Evolutionary conservation across 2,888 invertebrate genomes (phyloP), one percentile per base, ranked within the genome.

Genomic region (Lysandra bellargus): DNA sequence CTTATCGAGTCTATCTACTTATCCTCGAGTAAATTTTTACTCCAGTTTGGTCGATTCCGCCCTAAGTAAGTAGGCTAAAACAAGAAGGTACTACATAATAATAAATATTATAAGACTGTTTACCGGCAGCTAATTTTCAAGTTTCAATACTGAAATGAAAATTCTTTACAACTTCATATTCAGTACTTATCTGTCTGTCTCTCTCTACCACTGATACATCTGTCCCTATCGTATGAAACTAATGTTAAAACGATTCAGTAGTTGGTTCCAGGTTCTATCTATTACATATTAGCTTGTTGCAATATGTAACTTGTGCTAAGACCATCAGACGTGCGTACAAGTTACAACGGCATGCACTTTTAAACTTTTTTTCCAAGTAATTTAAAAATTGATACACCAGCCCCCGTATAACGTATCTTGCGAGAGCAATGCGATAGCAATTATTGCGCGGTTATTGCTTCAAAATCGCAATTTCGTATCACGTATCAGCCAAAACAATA

Each of bases 161-260:
- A 30, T 64, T 64, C 2, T 64, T 64, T 64, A 9, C 64, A 64
- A 30, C 64, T 2, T 64, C 30, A 12, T 57, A 17, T 14, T 57
- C 9, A 30, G 9, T 12, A 30, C 3, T 64, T 64, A 30, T 64
- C 61, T 61, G 23, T 61, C 12, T 12, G 37, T 73, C 33, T 73
- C 37, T 40, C 14, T 73, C 30, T 64, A 64, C 23, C 64, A 64
- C 30, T 23, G 7, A 23, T 23, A 30, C 64, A 12, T 40, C 73
- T 73, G 37, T 73, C 40, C 14, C 37, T 73, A 73, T 73, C 37
- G 33, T 40, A 37, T 73, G 40, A 73, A 40, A 9, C 6, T 73
- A 73, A 40, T 40, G 6, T 40, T 72, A 72, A 17, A 72, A 17
- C 37, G 40, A 30, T 73, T 73, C 73, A 73, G 73, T 73, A 73